Evolutionary conservation across 30 jellyfish, hydroid and myxozoan species (phyloP).

Genomic region (Catostylus mosaicus): DNA sequence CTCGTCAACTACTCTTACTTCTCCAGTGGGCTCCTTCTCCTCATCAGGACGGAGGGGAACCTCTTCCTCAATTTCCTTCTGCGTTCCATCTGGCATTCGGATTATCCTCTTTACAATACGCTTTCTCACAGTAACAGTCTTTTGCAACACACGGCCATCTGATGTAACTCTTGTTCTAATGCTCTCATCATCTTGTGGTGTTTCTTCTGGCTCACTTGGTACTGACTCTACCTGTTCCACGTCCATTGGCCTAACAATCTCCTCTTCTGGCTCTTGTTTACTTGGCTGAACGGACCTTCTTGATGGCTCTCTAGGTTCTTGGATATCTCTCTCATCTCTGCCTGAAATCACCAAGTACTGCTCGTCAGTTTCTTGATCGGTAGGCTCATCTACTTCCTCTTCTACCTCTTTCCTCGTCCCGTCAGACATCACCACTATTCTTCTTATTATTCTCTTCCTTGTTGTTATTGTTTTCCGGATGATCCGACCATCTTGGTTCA

Average conservation of each 20-base stretch:
- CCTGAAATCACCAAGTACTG: not conserved
- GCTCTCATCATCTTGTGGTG: constrained; percentile 51
- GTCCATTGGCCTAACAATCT: constrained; percentile 43
- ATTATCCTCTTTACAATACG: constrained; percentile 67
- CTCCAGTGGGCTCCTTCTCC: constrained; percentile 33
- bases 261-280: constrained; percentile 1
- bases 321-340: constrained; percentile 17
- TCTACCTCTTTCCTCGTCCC: constrained; percentile 63
- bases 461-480: constrained; percentile 47
- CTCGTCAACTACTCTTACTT: constrained; percentile 5
- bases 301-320: constrained; percentile 31
- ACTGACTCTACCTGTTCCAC: constrained; percentile 21
- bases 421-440: constrained; percentile 63
- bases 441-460: constrained; percentile 61
- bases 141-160: constrained; percentile 53
- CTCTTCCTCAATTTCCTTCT: constrained; percentile 80
- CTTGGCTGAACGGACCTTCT: constrained; percentile 1
- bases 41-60: constrained; percentile 67
- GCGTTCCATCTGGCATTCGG: constrained; percentile 78
- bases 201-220: constrained; percentile 42
- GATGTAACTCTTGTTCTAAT: not conserved
- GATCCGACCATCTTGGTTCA: too few relatives aligned
- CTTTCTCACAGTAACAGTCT: constrained; percentile 57
- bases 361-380: not conserved
- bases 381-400: constrained; percentile 50